Evolutionary conservation across 1,140 invertebrate genomes (phyloP).

Genomic region (Papilio dardanus): DNA sequence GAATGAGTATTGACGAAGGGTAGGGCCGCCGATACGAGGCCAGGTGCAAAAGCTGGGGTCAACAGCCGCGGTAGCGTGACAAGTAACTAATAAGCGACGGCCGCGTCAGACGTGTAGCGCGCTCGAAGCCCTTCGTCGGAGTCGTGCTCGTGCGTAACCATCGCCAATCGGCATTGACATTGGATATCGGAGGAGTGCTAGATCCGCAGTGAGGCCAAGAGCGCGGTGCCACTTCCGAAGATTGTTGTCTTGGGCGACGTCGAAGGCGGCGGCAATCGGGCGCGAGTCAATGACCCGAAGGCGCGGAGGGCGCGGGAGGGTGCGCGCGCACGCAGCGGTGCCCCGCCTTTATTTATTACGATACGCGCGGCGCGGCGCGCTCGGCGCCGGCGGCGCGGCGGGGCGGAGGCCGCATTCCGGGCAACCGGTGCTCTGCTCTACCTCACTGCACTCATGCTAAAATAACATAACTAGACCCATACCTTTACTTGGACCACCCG

Average conservation of each 20-base stretch:
- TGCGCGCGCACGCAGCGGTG: conserved; percentile 79
- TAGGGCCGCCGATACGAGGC: conserved; percentile 42
- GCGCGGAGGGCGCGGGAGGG: conserved; percentile 74
- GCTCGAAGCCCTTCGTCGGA: conserved; percentile 41
- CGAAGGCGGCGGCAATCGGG: conserved; percentile 55
- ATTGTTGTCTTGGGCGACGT: conserved; percentile 66
- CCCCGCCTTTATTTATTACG: conserved; percentile 82
- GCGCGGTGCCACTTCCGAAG: conserved; percentile 58
- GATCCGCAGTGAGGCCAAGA: conserved; percentile 58
- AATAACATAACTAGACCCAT: conserved; percentile 73
- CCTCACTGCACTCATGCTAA: conserved; percentile 64
- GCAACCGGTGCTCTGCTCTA: conserved; percentile 61
- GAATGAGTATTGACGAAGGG: conserved; percentile 46
- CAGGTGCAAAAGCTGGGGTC: conserved; percentile 59
- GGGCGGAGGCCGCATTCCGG: conserved; percentile 79
- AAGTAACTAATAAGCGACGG: conserved; percentile 53
- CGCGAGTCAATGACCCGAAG: conserved; percentile 77
- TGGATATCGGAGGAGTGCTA: conserved; percentile 52
- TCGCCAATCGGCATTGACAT: conserved; percentile 79
- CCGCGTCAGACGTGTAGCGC: conserved; percentile 41
- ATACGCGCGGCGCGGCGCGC: conserved; percentile 76
- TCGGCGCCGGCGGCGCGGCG: conserved; percentile 74
- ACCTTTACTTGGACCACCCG: conserved; percentile 49
- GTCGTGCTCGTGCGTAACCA: conserved; percentile 52
- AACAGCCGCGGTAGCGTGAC: conserved; percentile 55